Base-by-base conservation (phyloP, 2,797 vertebrate species). In the Thalassophryne amazonica region DNA sequence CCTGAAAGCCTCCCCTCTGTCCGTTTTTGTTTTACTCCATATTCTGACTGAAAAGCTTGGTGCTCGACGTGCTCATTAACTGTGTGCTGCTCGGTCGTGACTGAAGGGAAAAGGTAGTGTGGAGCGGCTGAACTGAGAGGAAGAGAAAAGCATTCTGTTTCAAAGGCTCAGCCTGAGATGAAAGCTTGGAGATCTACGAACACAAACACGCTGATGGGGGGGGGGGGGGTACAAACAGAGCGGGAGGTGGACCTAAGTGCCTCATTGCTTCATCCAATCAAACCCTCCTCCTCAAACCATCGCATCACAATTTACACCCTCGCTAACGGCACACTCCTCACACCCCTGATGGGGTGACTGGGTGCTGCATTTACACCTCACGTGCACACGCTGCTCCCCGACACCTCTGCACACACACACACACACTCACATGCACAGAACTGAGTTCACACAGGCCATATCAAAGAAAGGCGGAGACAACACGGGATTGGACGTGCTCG, bases 291-390 rank as follows among this genome's bases (percentile, higher is more conserved):
- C 75, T 61, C 40, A 50, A 77, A 68, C 74, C 76, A 69, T 76
- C 60, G 79, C 63, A 61, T 80, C 82, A 90, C 84, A 88, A 91
- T 91, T 91, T 89, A 88, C 88, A 90, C 88, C 80, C 76, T 73
- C 17, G 30, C 67, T 52, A 66, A 60, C 70, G 6, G 42, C 71
- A 68, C 22, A 58, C 69, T 73, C 47, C 59, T 82, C 55, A 41
- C 83, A 79, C 81, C 79, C 61, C 23, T 28, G 59, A 80, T 79
- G 71, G 68, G 74, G 68, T 11, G 61, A 73, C 72, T 60, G 72
- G 80, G 80, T 77, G 77, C 63, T 70, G 62, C 80, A 88, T 91
- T 90, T 87, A 84, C 90, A 89, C 88, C 83, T 88, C 63, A 35
- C 39, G 23, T 54, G 67, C 75, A 60, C 42, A 3, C 49, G 52